Percentiles rank a stretch among this genome's conserved stretches.
These are phyloP conservation scores for Tragelaphus eurycerus DNA, from an alignment of 2,797 vertebrate species.

Conservation along the genomic window DNA sequence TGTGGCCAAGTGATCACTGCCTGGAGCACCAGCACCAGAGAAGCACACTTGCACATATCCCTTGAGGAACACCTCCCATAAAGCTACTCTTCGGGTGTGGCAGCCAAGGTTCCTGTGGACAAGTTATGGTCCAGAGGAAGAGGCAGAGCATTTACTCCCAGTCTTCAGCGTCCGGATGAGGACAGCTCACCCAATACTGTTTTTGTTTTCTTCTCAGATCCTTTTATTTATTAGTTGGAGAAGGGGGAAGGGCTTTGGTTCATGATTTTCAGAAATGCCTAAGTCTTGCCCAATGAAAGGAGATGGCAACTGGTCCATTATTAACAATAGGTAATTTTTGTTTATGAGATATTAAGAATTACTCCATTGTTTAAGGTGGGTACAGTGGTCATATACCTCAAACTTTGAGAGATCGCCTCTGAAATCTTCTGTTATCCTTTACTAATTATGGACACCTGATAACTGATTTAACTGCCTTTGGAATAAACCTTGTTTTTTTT, in stretches of 20 bases:
- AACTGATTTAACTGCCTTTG: neutral
- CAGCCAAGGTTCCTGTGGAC: neutral
- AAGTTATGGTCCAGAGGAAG: neutral
- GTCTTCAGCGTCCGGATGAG: neutral
- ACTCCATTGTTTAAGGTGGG: neutral
- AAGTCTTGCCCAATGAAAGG: neutral
- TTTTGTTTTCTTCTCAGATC: neutral
- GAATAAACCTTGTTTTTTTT: neutral
- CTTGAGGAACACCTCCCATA: neutral
- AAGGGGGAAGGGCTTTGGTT: neutral
- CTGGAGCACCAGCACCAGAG: neutral
- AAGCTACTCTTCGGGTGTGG: neutral
- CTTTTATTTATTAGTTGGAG: neutral
- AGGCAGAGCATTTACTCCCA: neutral
- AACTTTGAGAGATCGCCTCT: neutral
- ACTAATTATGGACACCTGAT: neutral
- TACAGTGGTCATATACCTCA: neutral
- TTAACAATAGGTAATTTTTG: neutral
- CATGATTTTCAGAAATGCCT: neutral
- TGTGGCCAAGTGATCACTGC: neutral
- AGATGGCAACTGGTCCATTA: neutral
- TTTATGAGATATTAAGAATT: neutral
- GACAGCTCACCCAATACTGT: neutral
- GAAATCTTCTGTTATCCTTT: neutral
- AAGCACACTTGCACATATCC: neutral